phyloP scores from a whole-genome alignment of 2,797 vertebrate species.

The Premnoplex brunnescens region DNA sequence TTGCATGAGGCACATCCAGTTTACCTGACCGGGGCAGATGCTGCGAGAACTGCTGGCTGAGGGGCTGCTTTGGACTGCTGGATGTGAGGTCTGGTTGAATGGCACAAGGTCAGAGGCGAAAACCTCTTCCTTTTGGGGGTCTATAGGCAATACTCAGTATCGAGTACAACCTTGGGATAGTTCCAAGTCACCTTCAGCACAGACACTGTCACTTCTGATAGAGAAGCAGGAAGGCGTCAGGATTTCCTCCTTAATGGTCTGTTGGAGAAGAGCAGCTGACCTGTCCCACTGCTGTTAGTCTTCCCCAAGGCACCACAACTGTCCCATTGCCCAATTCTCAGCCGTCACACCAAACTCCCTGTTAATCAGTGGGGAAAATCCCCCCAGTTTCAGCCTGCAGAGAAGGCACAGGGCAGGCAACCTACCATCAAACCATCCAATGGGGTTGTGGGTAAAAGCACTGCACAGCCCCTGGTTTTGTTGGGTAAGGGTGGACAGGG shows the following conservation, averaged over 20 bases:
- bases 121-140: not conserved
- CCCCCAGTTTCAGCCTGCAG: not conserved
- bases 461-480: not conserved
- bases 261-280: not conserved
- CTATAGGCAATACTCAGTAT: not conserved
- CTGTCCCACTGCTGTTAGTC: not conserved
- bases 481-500: not conserved
- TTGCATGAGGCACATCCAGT: not conserved
- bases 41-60: not conserved
- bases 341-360: not conserved
- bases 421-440: not conserved
- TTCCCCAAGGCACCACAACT: not conserved
- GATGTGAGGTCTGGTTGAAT: not conserved
- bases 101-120: not conserved
- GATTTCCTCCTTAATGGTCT: not conserved
- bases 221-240: not conserved
- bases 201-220: not conserved
- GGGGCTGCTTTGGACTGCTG: not conserved
- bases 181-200: constrained; percentile 3
- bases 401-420: not conserved
- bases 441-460: not conserved
- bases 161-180: not conserved
- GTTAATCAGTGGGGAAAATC: not conserved
- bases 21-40: not conserved
- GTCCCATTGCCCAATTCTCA: not conserved